These are phyloP conservation scores for Tetrax tetrax DNA, from an alignment of 2,113 vertebrate species.

Conservation along the genomic window DNA sequence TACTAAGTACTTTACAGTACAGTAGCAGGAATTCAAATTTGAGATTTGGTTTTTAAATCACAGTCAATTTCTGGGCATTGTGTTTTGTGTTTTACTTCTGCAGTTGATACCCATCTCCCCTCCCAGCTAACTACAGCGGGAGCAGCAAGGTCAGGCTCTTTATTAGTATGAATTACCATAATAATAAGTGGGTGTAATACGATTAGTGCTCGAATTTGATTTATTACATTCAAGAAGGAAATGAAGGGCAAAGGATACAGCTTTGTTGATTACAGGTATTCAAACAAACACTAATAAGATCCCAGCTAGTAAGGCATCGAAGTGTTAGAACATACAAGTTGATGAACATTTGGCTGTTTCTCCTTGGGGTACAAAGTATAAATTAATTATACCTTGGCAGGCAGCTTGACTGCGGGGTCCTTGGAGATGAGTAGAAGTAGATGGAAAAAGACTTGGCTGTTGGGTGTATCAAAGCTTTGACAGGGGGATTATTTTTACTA, in stretches of 20 bases:
- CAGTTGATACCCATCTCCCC: background rate
- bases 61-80: background rate
- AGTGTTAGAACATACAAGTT: background rate
- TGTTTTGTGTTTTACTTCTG: background rate
- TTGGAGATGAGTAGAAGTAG: conserved; percentile 17
- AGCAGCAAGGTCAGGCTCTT: conserved; percentile 23
- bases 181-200: background rate
- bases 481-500: background rate
- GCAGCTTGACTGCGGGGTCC: background rate
- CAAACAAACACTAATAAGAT: conserved; percentile 42
- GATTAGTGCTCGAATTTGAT: conserved; percentile 13
- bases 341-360: background rate
- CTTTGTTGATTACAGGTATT: background rate
- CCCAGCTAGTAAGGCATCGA: background rate
- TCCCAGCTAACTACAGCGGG: background rate
- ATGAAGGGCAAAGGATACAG: conserved; percentile 14
- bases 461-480: background rate
- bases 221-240: conserved; percentile 10
- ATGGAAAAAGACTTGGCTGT: conserved; percentile 16
- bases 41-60: background rate
- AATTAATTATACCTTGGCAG: conserved; percentile 65
- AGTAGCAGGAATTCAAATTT: too few relatives aligned
- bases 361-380: conserved; percentile 14
- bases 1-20: background rate
- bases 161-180: background rate